Conservation (phyloP, 2,888 invertebrate genomes). For the Neocrepidodera transversa region DNA sequence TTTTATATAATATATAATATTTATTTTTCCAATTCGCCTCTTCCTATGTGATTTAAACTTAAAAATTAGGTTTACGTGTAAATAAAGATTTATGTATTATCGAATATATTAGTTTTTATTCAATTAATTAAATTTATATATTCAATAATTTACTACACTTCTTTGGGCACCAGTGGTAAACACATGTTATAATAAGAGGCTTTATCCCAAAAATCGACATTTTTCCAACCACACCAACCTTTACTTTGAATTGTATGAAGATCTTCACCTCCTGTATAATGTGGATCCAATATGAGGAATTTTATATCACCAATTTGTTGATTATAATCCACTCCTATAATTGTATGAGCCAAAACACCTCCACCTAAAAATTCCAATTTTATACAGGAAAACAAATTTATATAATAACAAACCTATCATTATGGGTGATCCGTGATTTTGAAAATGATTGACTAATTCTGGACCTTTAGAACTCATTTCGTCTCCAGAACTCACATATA, state of each 20-base stretch:
- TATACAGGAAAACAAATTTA: no score
- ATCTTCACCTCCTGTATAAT: slow-evolving; percentile 92
- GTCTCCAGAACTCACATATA: slow-evolving; percentile 84
- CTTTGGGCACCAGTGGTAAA: slow-evolving; percentile 77
- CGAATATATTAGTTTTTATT: background rate
- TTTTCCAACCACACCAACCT: slow-evolving; percentile 99
- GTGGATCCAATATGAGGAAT: slow-evolving; percentile 97
- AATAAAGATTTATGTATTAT: slow-evolving; percentile 15
- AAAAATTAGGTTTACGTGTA: slow-evolving; percentile 30
- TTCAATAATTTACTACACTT: slow-evolving; percentile 52
- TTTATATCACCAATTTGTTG: slow-evolving; percentile 78
- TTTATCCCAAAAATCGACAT: slow-evolving; percentile 92
- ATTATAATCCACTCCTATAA: slow-evolving; percentile 92
- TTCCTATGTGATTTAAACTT: slow-evolving; percentile 20
- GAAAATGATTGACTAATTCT: slow-evolving; percentile 89
- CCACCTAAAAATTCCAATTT: slow-evolving; percentile 83
- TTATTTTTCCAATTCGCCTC: slow-evolving; percentile 25
- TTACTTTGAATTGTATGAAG: slow-evolving; percentile 75
- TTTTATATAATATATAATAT: slow-evolving; percentile 19
- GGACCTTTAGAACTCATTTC: slow-evolving; percentile 82
- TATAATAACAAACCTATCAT: slow-evolving; percentile 83
- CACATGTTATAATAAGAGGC: slow-evolving; percentile 96
- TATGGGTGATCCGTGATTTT: slow-evolving; percentile 91
- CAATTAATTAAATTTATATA: background rate
- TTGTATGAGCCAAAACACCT: slow-evolving; percentile 96